phyloP scores from a whole-genome alignment of 1,140 invertebrate species.

The Drosophila nasuta region DNA sequence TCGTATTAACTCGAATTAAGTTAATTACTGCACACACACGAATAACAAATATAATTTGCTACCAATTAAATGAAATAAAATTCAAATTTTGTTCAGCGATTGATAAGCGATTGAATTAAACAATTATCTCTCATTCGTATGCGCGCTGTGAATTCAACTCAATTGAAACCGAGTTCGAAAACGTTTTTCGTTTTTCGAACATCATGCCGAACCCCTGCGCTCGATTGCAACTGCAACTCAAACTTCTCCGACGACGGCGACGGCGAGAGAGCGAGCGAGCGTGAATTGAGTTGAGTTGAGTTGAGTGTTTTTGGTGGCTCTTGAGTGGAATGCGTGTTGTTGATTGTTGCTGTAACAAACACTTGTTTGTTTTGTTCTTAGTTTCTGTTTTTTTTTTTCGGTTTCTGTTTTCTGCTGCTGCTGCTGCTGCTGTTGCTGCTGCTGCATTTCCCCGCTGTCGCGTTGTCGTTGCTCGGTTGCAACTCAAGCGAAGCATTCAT shows the following conservation, averaged over 20 bases:
- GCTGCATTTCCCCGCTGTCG: constrained; percentile 31
- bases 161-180: constrained; percentile 53
- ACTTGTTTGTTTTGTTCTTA: constrained; percentile 50
- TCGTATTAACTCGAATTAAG: too few species aligned
- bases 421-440: background rate
- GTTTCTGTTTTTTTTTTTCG: background rate
- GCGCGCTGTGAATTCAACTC: constrained; percentile 24
- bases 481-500: constrained; percentile 35
- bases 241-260: constrained; percentile 40
- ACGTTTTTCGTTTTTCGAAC: constrained; percentile 57
- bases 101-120: background rate
- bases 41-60: too few species aligned
- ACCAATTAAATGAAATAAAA: background rate
- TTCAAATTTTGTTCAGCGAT: background rate
- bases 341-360: constrained; percentile 36
- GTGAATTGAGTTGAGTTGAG: constrained; percentile 3
- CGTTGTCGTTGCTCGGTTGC: background rate
- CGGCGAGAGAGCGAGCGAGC: background rate
- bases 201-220: constrained; percentile 51
- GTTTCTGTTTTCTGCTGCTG: constrained; percentile 12
- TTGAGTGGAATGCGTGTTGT: constrained; percentile 38
- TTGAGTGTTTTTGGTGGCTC: background rate
- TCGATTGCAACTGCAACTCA: constrained; percentile 69
- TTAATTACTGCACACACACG: too few species aligned
- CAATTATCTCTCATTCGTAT: background rate